Evolutionary conservation across 2,113 vertebrate species (phyloP).

Genomic region (Lathamus discolor): DNA sequence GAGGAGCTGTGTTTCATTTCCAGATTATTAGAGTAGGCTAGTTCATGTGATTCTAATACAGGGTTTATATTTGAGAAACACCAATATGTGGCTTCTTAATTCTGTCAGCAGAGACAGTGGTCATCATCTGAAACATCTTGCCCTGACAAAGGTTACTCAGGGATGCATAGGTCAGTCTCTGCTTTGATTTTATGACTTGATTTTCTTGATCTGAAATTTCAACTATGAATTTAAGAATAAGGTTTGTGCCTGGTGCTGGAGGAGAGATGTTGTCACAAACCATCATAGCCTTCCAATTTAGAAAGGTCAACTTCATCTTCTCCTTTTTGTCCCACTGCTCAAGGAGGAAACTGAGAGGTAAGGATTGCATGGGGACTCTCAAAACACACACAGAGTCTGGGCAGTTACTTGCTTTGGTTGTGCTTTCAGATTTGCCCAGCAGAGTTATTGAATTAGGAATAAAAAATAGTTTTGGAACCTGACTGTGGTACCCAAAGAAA

Average conservation of each 20-base stretch:
- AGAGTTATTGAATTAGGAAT: neutral
- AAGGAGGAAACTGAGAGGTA: neutral
- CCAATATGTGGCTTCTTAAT: neutral
- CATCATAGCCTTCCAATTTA: neutral
- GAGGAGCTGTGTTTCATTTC: neutral
- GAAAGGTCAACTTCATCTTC: neutral
- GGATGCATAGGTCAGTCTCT: neutral
- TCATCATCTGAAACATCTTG: neutral
- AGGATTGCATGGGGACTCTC: neutral
- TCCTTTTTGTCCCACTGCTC: neutral
- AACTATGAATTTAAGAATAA: neutral
- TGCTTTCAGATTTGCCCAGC: neutral
- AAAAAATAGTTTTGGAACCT: neutral
- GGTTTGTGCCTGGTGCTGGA: neutral
- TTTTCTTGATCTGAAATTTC: neutral
- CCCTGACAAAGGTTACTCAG: neutral
- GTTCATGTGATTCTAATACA: neutral
- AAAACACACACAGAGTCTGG: neutral
- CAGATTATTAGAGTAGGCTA: neutral
- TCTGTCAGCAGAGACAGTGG: neutral
- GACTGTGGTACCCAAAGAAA: neutral
- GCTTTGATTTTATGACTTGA: neutral
- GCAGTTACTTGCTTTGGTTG: neutral
- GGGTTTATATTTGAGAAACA: neutral
- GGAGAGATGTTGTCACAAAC: neutral